These are phyloP conservation scores for Archilochus colubris DNA, from an alignment of 2,113 vertebrate species.

Conservation along the genomic window DNA sequence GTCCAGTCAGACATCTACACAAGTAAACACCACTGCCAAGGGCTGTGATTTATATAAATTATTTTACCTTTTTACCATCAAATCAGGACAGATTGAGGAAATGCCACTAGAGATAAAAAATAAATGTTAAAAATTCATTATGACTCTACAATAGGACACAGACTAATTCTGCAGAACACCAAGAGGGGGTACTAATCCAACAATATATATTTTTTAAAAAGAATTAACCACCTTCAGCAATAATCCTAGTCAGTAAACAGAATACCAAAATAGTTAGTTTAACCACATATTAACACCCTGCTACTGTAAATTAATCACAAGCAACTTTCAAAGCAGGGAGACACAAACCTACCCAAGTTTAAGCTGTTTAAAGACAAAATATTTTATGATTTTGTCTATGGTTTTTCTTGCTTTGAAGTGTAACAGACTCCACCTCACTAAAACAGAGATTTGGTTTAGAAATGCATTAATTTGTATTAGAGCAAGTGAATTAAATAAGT, in stretches of 20 bases:
- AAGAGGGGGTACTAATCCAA: neutral
- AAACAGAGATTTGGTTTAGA: neutral
- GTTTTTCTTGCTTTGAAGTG: neutral
- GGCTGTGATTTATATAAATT: neutral
- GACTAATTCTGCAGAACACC: neutral
- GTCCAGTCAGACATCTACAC: neutral
- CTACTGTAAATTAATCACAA: neutral
- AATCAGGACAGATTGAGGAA: neutral
- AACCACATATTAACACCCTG: too few relatives aligned
- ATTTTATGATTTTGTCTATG: neutral
- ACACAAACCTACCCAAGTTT: neutral
- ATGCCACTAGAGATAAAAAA: neutral
- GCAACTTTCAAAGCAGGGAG: neutral
- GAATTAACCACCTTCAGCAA: neutral
- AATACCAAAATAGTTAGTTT: neutral
- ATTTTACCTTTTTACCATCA: neutral
- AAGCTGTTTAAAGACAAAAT: neutral
- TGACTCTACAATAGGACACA: neutral
- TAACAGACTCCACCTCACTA: neutral
- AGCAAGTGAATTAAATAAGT: neutral
- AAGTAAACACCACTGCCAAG: neutral
- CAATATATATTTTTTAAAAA: neutral
- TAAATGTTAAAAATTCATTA: neutral
- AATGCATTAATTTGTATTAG: neutral
- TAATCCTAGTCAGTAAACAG: neutral